A percentile compares a stretch with the other conserved stretches of the same genome.
Evolutionary conservation across 2,797 vertebrate genomes (phyloP).

Genomic region (Pagetopsis macropterus): DNA sequence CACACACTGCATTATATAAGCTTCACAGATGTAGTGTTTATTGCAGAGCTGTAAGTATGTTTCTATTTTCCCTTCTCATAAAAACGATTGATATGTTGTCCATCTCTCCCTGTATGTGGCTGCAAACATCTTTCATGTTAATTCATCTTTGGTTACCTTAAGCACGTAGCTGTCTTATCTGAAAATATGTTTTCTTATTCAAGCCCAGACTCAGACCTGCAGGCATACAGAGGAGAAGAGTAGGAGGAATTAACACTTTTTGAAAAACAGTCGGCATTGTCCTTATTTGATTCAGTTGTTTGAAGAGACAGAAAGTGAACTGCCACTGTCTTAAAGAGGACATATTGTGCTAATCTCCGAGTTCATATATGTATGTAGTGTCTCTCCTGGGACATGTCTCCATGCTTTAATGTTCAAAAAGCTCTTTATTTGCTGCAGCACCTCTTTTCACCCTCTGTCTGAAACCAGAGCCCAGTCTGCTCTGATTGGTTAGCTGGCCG

Average conservation of each 20-base stretch:
- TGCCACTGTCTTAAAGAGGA: too few relatives aligned
- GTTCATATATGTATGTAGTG: too few relatives aligned
- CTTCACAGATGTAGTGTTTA: constrained; percentile 11
- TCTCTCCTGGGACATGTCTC: too few relatives aligned
- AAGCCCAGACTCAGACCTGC: constrained; percentile 36
- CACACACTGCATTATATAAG: background rate
- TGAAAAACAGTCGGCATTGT: constrained; percentile 21
- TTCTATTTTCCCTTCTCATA: background rate
- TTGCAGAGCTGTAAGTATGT: background rate
- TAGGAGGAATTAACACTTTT: constrained; percentile 51
- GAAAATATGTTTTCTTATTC: constrained; percentile 48
- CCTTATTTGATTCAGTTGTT: constrained; percentile 26
- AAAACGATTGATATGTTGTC: constrained; percentile 9
- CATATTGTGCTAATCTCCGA: too few relatives aligned
- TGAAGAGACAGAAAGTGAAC: constrained; percentile 15
- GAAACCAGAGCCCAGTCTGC: too few relatives aligned
- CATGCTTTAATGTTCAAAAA: too few relatives aligned
- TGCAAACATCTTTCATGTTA: constrained; percentile 23
- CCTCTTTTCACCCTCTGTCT: too few relatives aligned
- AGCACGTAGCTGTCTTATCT: constrained; percentile 39
- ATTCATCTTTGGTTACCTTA: constrained; percentile 36
- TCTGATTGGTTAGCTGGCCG: too few relatives aligned
- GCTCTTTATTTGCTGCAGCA: too few relatives aligned
- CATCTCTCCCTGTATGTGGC: background rate
- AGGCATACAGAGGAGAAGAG: constrained; percentile 40